Evolutionary conservation across 2,888 invertebrate genomes (phyloP).

Genomic region (Orthosia gracilis): DNA sequence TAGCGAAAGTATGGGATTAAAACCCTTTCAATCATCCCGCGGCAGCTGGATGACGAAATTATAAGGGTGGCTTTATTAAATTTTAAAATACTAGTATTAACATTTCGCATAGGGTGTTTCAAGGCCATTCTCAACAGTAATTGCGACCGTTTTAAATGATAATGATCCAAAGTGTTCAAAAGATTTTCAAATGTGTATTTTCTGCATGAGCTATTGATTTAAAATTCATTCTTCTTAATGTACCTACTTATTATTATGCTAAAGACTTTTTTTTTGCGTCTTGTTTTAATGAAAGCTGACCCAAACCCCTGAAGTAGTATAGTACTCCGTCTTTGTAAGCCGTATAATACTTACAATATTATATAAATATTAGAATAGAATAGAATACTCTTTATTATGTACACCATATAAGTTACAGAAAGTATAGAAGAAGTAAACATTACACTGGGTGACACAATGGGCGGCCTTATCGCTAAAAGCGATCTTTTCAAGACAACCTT

Average conservation of each 20-base stretch:
- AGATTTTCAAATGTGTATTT: neutral
- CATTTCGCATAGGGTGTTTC: neutral
- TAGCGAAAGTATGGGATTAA: neutral
- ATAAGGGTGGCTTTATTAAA: neutral
- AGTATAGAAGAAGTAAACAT: too few species aligned
- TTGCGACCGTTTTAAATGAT: slow-evolving; percentile 1
- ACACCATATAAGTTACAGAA: too few species aligned
- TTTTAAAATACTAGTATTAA: slow-evolving; percentile 5
- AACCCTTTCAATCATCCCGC: neutral
- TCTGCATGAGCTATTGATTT: slow-evolving; percentile 3
- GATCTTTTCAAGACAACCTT: too few species aligned
- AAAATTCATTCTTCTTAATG: slow-evolving; percentile 10
- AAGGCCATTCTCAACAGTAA: slow-evolving; percentile 9
- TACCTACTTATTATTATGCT: neutral
- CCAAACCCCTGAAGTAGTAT: too few species aligned
- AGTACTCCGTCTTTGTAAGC: too few species aligned
- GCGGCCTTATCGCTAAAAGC: too few species aligned
- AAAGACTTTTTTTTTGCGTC: neutral
- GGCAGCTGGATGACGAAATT: neutral
- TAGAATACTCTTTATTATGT: too few species aligned
- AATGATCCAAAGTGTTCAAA: neutral
- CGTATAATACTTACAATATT: too few species aligned
- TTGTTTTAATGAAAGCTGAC: neutral
- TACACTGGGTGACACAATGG: too few species aligned
- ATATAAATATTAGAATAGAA: too few species aligned